Evolutionary conservation across 2,113 vertebrate species (phyloP).

Genomic region (Rana temporaria): DNA sequence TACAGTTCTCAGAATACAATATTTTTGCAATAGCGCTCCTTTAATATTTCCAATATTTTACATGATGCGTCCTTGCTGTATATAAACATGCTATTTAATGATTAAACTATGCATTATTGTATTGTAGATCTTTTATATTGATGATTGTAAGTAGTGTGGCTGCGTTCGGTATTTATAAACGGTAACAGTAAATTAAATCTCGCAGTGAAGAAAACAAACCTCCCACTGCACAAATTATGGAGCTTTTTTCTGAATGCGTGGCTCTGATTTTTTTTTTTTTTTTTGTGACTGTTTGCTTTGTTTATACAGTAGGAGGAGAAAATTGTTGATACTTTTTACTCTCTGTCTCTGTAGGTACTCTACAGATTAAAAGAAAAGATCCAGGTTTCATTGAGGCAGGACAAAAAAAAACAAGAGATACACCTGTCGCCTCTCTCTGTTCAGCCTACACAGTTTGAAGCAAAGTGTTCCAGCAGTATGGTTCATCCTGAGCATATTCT

Average conservation of each 20-base stretch:
- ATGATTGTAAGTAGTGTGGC: neutral
- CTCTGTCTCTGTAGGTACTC: constrained; percentile 81
- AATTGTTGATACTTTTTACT: constrained; percentile 53
- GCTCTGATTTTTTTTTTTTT: constrained; percentile 15
- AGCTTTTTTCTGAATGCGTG: constrained; percentile 25
- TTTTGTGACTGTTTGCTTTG: constrained; percentile 44
- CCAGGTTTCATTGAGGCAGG: constrained; percentile 82
- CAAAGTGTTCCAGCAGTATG: constrained; percentile 81
- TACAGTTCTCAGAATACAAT: too few relatives aligned
- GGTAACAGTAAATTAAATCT: constrained; percentile 48
- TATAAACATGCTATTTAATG: neutral
- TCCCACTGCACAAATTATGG: constrained; percentile 49
- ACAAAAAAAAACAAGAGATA: constrained; percentile 85
- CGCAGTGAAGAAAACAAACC: constrained; percentile 47
- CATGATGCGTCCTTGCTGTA: too few relatives aligned
- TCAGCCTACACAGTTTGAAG: constrained; percentile 72
- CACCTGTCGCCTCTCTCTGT: constrained; percentile 76
- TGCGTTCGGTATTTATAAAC: neutral
- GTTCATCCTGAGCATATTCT: constrained; percentile 79
- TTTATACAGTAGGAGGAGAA: constrained; percentile 51
- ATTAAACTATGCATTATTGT: neutral
- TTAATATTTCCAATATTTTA: too few relatives aligned
- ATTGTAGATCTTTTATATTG: neutral
- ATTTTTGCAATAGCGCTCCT: too few relatives aligned
- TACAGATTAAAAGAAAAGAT: constrained; percentile 91